These are phyloP conservation scores for Xanthia icteritia DNA, from an alignment of 2,888 invertebrate species.

Conservation along the genomic window DNA sequence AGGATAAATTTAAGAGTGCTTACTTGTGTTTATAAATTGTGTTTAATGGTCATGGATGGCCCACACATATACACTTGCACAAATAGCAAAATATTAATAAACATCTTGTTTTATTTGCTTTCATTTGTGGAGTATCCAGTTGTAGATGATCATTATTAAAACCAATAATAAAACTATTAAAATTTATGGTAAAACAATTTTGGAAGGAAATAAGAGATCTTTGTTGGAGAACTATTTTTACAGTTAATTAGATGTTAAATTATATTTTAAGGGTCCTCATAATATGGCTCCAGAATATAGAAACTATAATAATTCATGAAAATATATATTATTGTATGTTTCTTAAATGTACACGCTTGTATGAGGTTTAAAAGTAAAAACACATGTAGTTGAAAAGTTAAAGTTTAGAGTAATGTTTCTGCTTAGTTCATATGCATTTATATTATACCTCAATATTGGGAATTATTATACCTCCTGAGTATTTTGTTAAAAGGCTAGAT, in stretches of 20 bases:
- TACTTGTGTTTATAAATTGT: conserved; percentile 55
- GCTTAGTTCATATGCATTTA: conserved; percentile 73
- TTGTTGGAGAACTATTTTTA: conserved; percentile 76
- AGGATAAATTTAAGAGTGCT: conserved; percentile 68
- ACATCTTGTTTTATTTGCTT: conserved; percentile 21
- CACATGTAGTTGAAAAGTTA: conserved; percentile 66
- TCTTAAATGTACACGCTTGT: conserved; percentile 71
- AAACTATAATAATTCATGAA: conserved; percentile 64
- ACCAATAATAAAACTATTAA: conserved; percentile 45
- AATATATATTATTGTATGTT: conserved; percentile 64
- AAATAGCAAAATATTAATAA: conserved; percentile 54
- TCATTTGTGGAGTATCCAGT: conserved; percentile 43
- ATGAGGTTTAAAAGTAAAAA: conserved; percentile 67
- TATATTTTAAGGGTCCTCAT: conserved; percentile 69
- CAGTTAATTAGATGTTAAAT: conserved; percentile 72
- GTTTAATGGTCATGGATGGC: conserved; percentile 34
- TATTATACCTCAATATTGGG: conserved; percentile 63
- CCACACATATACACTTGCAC: conserved; percentile 55
- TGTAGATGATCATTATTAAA: conserved; percentile 27
- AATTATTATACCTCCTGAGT: conserved; percentile 58
- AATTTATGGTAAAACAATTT: conserved; percentile 60
- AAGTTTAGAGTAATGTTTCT: conserved; percentile 68
- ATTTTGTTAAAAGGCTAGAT: conserved; percentile 57
- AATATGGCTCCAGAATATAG: conserved; percentile 69
- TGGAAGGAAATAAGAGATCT: conserved; percentile 67